Percentiles rank a stretch among this genome's conserved stretches.
phyloP scores from a whole-genome alignment of 2,113 vertebrate genomes.

The Zosterops borbonicus region DNA sequence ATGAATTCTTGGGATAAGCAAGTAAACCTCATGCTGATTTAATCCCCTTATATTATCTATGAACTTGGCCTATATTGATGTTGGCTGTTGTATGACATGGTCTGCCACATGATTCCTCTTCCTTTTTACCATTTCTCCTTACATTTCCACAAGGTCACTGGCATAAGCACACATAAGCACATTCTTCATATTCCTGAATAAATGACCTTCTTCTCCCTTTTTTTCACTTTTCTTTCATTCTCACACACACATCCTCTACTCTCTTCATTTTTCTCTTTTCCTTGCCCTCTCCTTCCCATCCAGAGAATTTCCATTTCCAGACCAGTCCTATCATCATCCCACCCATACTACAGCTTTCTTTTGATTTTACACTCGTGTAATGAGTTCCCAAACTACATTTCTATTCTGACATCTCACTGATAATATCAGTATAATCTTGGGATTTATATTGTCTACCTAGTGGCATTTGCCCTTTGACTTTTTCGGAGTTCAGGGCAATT shows the following conservation, averaged over 20 bases:
- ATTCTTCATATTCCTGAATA: background rate
- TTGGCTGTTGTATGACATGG: background rate
- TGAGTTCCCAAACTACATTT: background rate
- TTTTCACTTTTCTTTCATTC: background rate
- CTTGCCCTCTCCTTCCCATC: background rate
- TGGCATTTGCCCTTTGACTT: constrained; percentile 66
- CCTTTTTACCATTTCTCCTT: background rate
- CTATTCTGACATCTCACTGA: background rate
- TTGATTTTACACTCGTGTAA: background rate
- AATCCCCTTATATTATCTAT: background rate
- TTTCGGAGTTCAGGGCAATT: constrained; percentile 34
- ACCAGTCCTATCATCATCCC: background rate
- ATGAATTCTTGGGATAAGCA: background rate
- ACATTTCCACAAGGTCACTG: background rate
- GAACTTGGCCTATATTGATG: background rate
- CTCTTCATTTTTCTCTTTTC: background rate
- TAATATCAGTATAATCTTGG: background rate
- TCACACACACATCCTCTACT: background rate
- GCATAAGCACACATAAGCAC: background rate
- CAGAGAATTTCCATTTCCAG: background rate
- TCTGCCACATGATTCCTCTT: background rate
- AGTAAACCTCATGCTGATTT: background rate
- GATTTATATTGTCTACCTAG: constrained; percentile 70
- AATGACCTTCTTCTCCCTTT: background rate
- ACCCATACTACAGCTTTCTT: background rate